Conservation (phyloP, 2,797 vertebrate genomes). For the Gobionotothen gibberifrons region DNA sequence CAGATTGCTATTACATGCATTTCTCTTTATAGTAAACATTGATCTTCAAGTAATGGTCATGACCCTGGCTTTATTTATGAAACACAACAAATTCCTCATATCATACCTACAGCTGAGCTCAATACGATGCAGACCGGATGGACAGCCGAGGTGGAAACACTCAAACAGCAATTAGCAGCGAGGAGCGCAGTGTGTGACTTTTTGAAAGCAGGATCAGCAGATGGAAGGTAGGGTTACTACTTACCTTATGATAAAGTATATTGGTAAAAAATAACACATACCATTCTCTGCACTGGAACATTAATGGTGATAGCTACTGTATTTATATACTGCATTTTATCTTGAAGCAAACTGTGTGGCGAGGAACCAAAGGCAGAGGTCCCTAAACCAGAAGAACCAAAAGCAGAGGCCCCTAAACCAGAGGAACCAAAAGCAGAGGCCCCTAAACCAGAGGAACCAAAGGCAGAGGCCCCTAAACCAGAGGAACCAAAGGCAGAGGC, state of each 20-base stretch:
- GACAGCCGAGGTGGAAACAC: slow-evolving; percentile 40
- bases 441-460: neutral
- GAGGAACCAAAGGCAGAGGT: neutral
- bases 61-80: neutral
- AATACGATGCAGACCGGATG: slow-evolving; percentile 43
- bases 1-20: neutral
- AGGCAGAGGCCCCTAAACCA: neutral
- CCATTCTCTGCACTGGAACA: neutral
- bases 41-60: neutral
- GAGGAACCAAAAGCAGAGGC: neutral
- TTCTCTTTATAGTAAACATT: neutral
- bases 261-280: neutral
- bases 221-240: slow-evolving; percentile 55
- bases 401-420: neutral
- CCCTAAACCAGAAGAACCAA: neutral
- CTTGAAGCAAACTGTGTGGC: slow-evolving; percentile 67
- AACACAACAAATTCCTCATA: neutral
- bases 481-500: slow-evolving; percentile 4
- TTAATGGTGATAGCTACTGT: neutral
- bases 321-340: slow-evolving; percentile 22
- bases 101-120: slow-evolving; percentile 54
- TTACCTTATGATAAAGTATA: neutral
- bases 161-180: slow-evolving; percentile 46
- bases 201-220: slow-evolving; percentile 36
- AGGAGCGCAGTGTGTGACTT: slow-evolving; percentile 71